These are phyloP conservation scores for Synanthedon vespiformis DNA, from an alignment of 2,888 invertebrate species.

Conservation along the genomic window DNA sequence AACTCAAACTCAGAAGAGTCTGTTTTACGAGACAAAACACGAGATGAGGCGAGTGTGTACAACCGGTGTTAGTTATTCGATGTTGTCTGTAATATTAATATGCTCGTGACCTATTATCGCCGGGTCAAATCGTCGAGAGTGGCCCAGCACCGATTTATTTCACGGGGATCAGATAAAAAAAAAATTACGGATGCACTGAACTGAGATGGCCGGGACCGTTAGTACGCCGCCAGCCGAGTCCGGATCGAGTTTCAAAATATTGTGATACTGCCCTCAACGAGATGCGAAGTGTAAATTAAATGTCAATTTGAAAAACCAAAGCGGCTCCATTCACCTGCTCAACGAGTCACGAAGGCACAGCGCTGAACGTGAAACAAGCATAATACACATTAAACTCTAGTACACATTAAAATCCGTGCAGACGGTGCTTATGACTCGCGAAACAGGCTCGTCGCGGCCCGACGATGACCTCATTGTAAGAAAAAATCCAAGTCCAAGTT, in stretches of 20 bases:
- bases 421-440: constrained; percentile 40
- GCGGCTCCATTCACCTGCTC: constrained; percentile 36
- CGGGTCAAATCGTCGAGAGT: constrained; percentile 42
- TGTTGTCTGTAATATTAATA: constrained; percentile 65
- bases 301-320: constrained; percentile 31
- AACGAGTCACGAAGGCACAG: constrained; percentile 35
- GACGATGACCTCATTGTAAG: constrained; percentile 49
- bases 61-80: constrained; percentile 23
- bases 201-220: constrained; percentile 20
- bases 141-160: constrained; percentile 44
- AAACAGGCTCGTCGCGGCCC: constrained; percentile 33
- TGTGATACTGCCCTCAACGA: constrained; percentile 31
- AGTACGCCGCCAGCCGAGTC: constrained; percentile 17
- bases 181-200: constrained; percentile 31
- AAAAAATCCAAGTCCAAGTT: constrained; percentile 31
- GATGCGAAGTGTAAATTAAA: constrained; percentile 26
- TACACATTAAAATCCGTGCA: constrained; percentile 29
- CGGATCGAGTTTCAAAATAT: constrained; percentile 55
- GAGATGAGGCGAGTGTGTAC: too few species aligned
- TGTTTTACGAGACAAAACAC: too few species aligned
- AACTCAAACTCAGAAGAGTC: too few species aligned
- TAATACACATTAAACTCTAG: constrained; percentile 24
- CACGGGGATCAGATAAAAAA: constrained; percentile 42
- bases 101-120: constrained; percentile 57
- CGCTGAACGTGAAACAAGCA: constrained; percentile 30